A percentile compares a stretch with the other conserved stretches of the same genome.
phyloP scores from a whole-genome alignment of 2,888 invertebrate species.

The Ichneumoninae sp. region DNA sequence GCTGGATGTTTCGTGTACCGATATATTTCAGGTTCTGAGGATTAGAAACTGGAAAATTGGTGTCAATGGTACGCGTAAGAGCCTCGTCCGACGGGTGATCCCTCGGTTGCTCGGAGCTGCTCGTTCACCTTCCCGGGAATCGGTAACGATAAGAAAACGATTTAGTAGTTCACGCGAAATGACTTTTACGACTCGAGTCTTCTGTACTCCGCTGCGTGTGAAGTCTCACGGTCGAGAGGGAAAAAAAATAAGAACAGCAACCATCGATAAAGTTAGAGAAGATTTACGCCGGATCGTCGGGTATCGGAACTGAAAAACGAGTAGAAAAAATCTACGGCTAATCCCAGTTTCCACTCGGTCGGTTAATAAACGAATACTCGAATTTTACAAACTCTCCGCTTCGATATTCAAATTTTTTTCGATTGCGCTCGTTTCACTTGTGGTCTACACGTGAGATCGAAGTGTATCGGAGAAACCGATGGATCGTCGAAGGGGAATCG shows the following conservation, averaged over 20 bases:
- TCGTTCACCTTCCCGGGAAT: conserved; percentile 35
- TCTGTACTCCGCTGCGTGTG: conserved; percentile 56
- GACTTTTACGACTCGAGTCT: conserved; percentile 67
- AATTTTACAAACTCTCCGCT: not conserved
- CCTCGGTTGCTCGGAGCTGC: not conserved
- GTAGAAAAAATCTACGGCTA: not conserved
- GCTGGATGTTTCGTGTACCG: conserved; percentile 16
- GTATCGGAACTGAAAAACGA: not conserved
- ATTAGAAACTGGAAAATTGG: conserved; percentile 62
- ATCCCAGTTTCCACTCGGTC: no score
- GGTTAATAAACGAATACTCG: no score
- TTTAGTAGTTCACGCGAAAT: conserved; percentile 63
- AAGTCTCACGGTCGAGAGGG: conserved; percentile 29
- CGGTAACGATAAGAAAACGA: conserved; percentile 58
- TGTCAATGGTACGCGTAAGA: conserved; percentile 52
- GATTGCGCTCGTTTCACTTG: not conserved
- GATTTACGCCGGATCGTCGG: not conserved
- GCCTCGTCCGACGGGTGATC: conserved; percentile 23
- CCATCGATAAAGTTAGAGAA: not conserved
- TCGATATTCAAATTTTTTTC: not conserved
- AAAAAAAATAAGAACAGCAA: conserved; percentile 5
- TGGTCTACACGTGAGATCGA: conserved; percentile 5
- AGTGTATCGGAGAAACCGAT: conserved; percentile 27
- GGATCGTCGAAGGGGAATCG: conserved; percentile 17
- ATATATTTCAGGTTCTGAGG: conserved; percentile 43